Evolutionary conservation across 2,888 invertebrate genomes (phyloP).

Genomic region (Metacarcinus magister): DNA sequence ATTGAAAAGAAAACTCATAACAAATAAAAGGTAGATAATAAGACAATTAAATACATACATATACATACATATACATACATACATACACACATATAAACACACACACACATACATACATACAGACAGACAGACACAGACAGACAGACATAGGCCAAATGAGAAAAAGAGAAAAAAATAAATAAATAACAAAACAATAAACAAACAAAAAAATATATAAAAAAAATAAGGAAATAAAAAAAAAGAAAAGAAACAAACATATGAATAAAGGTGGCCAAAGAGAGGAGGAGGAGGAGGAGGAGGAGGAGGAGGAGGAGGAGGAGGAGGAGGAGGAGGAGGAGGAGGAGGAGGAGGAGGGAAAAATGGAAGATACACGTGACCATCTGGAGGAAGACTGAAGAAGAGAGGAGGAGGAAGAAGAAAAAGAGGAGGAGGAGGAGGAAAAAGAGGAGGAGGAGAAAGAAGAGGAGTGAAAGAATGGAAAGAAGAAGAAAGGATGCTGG

Average conservation of each 20-base stretch:
- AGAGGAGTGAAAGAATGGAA: too few relatives aligned
- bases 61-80: too few relatives aligned
- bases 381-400: too few relatives aligned
- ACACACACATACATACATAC: background rate
- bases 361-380: background rate
- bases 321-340: background rate
- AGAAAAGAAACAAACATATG: background rate
- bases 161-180: background rate
- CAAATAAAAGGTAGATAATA: too few relatives aligned
- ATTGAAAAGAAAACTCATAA: too few relatives aligned
- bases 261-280: too few relatives aligned
- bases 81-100: background rate
- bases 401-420: too few relatives aligned
- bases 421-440: too few relatives aligned
- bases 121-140: background rate
- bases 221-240: background rate
- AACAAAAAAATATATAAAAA: background rate
- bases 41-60: too few relatives aligned
- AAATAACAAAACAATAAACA: background rate
- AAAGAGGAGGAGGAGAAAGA: too few relatives aligned
- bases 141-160: background rate
- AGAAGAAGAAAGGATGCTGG: too few relatives aligned
- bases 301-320: background rate
- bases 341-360: background rate
- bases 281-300: too few relatives aligned